phyloP scores from a whole-genome alignment of 2,797 vertebrate genomes.

The Dermochelys coriacea region DNA sequence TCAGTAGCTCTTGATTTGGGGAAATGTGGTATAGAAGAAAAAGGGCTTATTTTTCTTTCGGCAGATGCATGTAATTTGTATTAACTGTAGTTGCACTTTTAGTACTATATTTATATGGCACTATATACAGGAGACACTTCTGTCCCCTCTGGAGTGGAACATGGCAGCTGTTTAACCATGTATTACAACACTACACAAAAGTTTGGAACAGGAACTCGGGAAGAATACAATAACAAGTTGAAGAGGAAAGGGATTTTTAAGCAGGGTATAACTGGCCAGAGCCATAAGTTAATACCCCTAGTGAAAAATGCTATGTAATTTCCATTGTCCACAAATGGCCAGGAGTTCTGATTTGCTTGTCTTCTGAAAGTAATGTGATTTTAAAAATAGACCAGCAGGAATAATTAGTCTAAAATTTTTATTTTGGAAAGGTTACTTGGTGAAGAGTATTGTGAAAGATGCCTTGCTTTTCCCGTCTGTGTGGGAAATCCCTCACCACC shows the following conservation, averaged over 20 bases:
- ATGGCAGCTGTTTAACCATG: neutral
- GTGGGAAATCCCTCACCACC: neutral
- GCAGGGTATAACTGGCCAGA: neutral
- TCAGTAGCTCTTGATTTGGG: neutral
- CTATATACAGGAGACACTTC: neutral
- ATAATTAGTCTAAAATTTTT: neutral
- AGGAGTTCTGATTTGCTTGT: neutral
- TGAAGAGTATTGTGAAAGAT: neutral
- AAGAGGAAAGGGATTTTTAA: neutral
- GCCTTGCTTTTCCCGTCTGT: neutral
- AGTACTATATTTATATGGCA: fast-evolving
- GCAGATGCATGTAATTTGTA: neutral
- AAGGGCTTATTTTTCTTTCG: neutral
- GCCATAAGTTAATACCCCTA: fast-evolving
- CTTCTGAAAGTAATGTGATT: neutral
- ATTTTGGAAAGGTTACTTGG: neutral
- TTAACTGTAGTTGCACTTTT: neutral
- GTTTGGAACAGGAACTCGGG: neutral
- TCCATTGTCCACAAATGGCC: neutral
- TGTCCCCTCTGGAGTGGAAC: neutral
- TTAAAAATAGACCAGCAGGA: neutral
- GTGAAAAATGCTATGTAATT: neutral
- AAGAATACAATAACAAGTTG: fast-evolving
- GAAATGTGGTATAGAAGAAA: neutral
- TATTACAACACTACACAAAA: fast-evolving